A percentile compares a stretch with the other conserved stretches of the same genome.
Conservation (phyloP, 2,113 vertebrate genomes). For the Hippocampus mohnikei region DNA sequence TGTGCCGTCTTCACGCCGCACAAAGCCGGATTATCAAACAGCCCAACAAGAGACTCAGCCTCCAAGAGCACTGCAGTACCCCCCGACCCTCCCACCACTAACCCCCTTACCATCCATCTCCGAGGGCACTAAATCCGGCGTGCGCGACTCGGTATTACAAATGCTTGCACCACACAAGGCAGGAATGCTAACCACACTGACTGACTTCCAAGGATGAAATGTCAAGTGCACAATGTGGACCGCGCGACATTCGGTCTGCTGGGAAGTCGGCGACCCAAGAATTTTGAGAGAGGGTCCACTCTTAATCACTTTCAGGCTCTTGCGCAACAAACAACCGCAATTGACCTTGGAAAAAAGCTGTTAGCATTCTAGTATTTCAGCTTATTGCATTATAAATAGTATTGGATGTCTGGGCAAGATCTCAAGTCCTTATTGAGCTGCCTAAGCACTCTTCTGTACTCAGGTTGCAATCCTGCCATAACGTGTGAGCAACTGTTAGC, state of each 20-base stretch:
- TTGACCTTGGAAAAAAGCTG: neutral
- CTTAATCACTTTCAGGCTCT: neutral
- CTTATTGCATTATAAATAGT: neutral
- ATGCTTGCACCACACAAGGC: neutral
- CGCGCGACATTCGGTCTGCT: neutral
- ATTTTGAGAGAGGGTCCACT: neutral
- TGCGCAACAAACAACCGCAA: neutral
- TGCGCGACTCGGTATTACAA: neutral
- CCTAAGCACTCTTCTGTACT: neutral
- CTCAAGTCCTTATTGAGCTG: neutral
- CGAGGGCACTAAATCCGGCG: neutral
- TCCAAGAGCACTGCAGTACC: neutral
- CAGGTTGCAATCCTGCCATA: neutral
- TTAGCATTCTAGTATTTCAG: neutral
- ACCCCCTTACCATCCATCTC: constrained; percentile 2
- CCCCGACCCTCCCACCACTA: neutral
- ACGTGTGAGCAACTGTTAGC: neutral
- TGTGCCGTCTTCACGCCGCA: neutral
- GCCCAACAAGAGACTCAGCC: constrained; percentile 3
- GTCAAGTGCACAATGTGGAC: constrained; percentile 1
- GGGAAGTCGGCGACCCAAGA: neutral
- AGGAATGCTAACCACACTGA: neutral
- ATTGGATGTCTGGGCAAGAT: neutral
- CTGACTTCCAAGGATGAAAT: neutral
- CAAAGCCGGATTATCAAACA: constrained; percentile 7